phyloP scores from a whole-genome alignment of 2,113 vertebrate species.

The Ciconia stormi region DNA sequence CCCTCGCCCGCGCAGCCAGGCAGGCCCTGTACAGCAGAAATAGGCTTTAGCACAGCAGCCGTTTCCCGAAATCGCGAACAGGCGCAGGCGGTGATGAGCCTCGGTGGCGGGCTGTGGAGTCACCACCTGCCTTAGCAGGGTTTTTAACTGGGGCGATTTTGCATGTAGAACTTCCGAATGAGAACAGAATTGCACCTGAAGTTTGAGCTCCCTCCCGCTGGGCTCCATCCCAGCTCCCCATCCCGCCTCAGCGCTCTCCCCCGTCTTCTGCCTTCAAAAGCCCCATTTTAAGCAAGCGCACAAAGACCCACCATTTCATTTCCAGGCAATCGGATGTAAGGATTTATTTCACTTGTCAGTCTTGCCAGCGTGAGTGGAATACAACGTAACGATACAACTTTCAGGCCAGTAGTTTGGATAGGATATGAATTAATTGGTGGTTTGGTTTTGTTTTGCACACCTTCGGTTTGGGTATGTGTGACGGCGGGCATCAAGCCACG shows the following conservation, averaged over 20 bases:
- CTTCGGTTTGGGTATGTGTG: neutral
- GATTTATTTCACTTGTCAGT: conserved; percentile 1
- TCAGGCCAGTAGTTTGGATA: conserved; percentile 18
- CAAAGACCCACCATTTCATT: neutral
- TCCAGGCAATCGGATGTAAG: neutral
- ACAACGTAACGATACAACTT: neutral
- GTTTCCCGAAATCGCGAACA: neutral
- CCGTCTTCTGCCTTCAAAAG: neutral
- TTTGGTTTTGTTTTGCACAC: neutral
- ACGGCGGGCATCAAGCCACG: neutral
- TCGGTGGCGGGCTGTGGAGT: neutral
- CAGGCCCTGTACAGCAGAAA: neutral
- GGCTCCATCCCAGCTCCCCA: neutral
- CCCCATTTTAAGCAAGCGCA: neutral
- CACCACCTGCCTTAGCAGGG: neutral
- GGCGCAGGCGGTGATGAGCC: neutral
- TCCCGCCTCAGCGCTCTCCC: neutral
- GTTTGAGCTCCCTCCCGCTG: neutral
- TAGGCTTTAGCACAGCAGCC: neutral
- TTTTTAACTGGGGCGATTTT: neutral
- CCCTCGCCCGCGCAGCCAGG: neutral
- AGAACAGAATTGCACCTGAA: neutral
- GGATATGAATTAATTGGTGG: neutral
- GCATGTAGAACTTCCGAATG: neutral
- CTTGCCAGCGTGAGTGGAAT: neutral